A percentile compares a stretch with the other conserved stretches of the same genome.
Evolutionary conservation across 2,888 invertebrate genomes (phyloP).

Genomic region (Xestoiulus laeticollis): DNA sequence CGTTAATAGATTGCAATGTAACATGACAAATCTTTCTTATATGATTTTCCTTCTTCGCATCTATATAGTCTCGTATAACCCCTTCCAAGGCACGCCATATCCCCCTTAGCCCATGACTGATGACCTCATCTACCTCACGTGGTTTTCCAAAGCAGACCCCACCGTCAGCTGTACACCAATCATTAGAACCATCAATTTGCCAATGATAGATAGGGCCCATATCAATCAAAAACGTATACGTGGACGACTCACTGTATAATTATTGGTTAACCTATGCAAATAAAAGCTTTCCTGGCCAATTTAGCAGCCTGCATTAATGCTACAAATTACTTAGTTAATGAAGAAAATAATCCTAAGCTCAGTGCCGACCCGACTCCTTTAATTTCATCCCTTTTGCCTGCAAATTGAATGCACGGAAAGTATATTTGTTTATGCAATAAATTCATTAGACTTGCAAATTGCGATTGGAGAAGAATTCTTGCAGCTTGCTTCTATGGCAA

Average conservation of each 20-base stretch:
- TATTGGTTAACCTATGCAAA: conserved; percentile 43
- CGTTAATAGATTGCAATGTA: conserved; percentile 3
- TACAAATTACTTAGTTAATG: conserved; percentile 47
- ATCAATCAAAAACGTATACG: conserved; percentile 30
- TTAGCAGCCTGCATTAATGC: conserved; percentile 36
- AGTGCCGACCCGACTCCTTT: conserved; percentile 38
- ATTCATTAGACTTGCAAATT: conserved; percentile 52
- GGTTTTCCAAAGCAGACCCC: conserved; percentile 2
- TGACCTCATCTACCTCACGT: conserved; percentile 42
- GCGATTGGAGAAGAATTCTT: conserved; percentile 17
- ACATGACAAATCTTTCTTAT: background rate
- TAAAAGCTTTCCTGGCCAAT: conserved; percentile 27
- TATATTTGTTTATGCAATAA: conserved; percentile 52
- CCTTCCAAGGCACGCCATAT: conserved; percentile 13
- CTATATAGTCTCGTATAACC: background rate
- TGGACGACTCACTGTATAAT: conserved; percentile 23
- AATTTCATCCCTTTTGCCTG: conserved; percentile 38
- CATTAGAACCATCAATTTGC: conserved; percentile 42
- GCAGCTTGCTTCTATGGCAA: background rate
- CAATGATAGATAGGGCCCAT: conserved; percentile 21
- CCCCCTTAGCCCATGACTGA: conserved; percentile 41
- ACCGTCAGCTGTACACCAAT: conserved; percentile 21
- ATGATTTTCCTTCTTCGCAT: background rate
- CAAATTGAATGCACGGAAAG: conserved; percentile 46
- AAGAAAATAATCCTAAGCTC: conserved; percentile 46